Evolutionary conservation across 2,113 vertebrate species (phyloP).

Genomic region (Halichoerus grypus): DNA sequence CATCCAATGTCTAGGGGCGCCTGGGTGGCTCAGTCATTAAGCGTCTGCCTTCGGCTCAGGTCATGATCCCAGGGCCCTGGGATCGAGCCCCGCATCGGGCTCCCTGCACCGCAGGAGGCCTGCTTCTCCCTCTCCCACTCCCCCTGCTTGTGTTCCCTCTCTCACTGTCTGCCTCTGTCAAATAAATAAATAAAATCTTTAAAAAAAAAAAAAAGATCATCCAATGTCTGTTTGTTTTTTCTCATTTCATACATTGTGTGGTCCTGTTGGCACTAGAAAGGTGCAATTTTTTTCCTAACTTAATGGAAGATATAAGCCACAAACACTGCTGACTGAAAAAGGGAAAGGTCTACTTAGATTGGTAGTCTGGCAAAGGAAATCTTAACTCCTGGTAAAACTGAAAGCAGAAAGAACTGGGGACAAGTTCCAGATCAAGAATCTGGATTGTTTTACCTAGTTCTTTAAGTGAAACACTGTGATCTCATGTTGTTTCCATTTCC

Average conservation of each 20-base stretch:
- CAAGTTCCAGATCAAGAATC: constrained; percentile 11
- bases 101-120: no score
- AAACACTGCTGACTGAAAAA: background rate
- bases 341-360: background rate
- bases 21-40: no score
- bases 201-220: no score
- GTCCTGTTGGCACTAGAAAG: background rate
- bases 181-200: no score
- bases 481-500: constrained; percentile 52
- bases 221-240: background rate
- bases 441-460: background rate
- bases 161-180: no score
- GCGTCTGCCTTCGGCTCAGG: no score
- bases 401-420: background rate
- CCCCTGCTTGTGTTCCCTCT: no score
- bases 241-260: background rate
- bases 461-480: constrained; percentile 5
- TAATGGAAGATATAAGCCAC: background rate
- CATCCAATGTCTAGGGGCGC: background rate
- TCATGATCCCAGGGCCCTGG: no score
- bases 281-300: background rate
- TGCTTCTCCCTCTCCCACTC: no score
- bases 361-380: background rate
- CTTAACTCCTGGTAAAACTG: background rate
- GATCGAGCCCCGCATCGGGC: no score